Conservation (phyloP, 2,888 invertebrate species). For the Ophioninae sp. region DNA sequence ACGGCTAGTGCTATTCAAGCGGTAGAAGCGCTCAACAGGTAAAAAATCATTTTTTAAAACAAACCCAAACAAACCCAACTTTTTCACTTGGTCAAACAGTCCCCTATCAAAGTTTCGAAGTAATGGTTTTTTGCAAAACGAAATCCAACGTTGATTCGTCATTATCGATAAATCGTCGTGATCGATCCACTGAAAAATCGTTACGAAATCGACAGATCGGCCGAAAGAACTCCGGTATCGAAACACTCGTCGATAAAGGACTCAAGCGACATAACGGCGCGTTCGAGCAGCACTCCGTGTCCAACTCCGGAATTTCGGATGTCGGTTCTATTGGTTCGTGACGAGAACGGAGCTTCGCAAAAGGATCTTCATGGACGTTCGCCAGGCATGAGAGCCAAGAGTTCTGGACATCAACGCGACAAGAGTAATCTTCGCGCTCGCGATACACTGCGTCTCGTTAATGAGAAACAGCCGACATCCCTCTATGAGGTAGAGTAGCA, state of each 20-base stretch:
- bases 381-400: conserved; percentile 75
- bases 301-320: conserved; percentile 85
- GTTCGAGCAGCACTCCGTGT: conserved; percentile 75
- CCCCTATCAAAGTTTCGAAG: no score
- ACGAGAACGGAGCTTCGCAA: conserved; percentile 82
- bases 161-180: not conserved
- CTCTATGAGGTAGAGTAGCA: conserved; percentile 74
- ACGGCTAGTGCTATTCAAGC: conserved; percentile 85
- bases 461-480: conserved; percentile 82
- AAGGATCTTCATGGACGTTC: conserved; percentile 78
- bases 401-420: conserved; percentile 75
- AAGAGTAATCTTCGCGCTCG: conserved; percentile 78
- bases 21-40: conserved; percentile 86
- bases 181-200: not conserved
- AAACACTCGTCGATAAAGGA: conserved; percentile 76
- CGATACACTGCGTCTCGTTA: conserved; percentile 84
- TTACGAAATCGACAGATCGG: conserved; percentile 68
- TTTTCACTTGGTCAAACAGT: not conserved
- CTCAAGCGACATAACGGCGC: conserved; percentile 66
- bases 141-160: no score
- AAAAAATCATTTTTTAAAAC: no score
- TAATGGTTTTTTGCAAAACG: no score
- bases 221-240: conserved; percentile 76
- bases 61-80: no score
- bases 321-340: conserved; percentile 87